A percentile compares a stretch with the other conserved stretches of the same genome.
Evolutionary conservation across 2,113 vertebrate genomes (phyloP).

Genomic region (Arothron firmamentum): DNA sequence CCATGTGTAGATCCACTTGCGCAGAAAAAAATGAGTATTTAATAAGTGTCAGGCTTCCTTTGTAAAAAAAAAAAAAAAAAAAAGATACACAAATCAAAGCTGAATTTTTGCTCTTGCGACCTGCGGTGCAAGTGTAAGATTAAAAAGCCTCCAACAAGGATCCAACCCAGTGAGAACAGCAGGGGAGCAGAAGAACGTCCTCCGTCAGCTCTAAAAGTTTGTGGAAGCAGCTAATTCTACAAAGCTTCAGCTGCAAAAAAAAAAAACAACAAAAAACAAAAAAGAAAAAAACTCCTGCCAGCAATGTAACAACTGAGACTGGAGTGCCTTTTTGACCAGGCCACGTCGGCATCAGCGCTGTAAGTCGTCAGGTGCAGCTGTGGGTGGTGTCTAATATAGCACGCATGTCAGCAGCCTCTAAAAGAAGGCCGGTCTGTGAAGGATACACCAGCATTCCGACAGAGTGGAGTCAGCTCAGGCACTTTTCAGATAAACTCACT

Average conservation of each 20-base stretch:
- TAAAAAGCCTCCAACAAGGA: neutral
- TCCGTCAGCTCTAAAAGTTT: neutral
- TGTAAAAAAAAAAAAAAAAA: neutral
- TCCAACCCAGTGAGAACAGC: conserved; percentile 11
- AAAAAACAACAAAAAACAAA: too few species aligned
- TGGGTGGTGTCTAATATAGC: conserved; percentile 82
- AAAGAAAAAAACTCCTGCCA: conserved; percentile 7
- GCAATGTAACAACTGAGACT: conserved; percentile 45
- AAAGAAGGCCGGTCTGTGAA: conserved; percentile 82
- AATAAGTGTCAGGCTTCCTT: neutral
- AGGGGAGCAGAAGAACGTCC: neutral
- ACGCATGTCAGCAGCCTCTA: conserved; percentile 78
- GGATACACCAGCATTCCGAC: conserved; percentile 7
- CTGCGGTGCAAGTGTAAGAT: neutral
- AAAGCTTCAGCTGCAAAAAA: conserved; percentile 18
- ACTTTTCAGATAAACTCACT: neutral
- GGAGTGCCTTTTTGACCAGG: neutral
- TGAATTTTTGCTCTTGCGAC: neutral
- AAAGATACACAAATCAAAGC: neutral
- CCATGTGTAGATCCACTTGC: neutral
- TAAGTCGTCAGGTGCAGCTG: conserved; percentile 80
- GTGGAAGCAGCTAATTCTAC: conserved; percentile 42
- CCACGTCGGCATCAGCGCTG: conserved; percentile 35
- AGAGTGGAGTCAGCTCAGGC: conserved; percentile 49
- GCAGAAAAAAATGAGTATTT: neutral